A percentile compares a stretch with the other conserved stretches of the same genome.
phyloP scores from a whole-genome alignment of 2,797 vertebrate species.

The Sternarchorhynchus goeldii region DNA sequence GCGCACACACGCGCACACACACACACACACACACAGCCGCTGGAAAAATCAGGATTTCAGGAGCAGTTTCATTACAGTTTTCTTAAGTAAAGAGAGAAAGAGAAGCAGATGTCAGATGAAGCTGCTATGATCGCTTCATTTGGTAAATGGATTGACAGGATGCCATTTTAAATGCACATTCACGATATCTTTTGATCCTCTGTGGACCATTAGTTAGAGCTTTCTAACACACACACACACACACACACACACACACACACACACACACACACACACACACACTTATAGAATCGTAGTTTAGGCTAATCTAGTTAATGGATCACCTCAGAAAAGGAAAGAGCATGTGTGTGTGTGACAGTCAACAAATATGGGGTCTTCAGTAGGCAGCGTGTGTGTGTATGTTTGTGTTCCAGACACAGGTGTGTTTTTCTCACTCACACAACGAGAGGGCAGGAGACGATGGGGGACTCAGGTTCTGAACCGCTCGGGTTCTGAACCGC shows the following conservation, averaged over 20 bases:
- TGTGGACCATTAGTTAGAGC: background rate
- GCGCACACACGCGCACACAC: too few species aligned
- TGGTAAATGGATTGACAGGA: slow-evolving; percentile 5
- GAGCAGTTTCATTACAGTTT: slow-evolving; percentile 2
- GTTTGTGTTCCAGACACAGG: too few species aligned
- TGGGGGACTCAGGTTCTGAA: too few species aligned
- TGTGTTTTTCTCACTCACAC: too few species aligned
- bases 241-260: background rate
- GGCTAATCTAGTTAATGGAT: too few species aligned
- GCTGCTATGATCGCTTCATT: slow-evolving; percentile 25
- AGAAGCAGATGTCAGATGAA: slow-evolving; percentile 12
- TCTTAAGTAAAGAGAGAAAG: background rate
- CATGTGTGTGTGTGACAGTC: too few species aligned
- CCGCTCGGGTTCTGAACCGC: too few species aligned
- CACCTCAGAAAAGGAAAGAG: too few species aligned
- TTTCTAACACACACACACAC: background rate
- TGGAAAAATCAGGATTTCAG: slow-evolving; percentile 13
- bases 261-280: slow-evolving; percentile 7
- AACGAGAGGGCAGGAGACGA: too few species aligned
- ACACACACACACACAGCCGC: background rate
- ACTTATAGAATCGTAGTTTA: background rate
- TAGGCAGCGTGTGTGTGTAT: too few species aligned
- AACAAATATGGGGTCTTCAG: too few species aligned
- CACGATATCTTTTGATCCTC: background rate
- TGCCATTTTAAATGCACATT: slow-evolving; percentile 4